Evolutionary conservation across 2,797 vertebrate species (phyloP), one percentile per base, ranked within the genome.

Genomic region (Mormyrus hasselquistii): DNA sequence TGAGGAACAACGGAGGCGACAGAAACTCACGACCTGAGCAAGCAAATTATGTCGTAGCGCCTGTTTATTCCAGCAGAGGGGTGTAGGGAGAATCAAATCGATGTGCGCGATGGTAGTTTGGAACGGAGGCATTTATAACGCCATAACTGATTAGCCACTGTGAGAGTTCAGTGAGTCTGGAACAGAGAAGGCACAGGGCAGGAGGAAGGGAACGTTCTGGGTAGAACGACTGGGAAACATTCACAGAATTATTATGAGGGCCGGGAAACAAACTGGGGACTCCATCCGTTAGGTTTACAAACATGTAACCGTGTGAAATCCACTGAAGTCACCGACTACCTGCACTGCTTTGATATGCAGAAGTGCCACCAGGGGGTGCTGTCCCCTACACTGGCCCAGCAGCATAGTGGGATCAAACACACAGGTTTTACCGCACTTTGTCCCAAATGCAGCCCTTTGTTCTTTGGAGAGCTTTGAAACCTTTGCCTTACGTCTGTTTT

Each of bases 381-480:
- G 10, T 49, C 9, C 9, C 41, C 8, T 12, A 6, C 49, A 14
- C 4, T 0, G 44, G n/a, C 29, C 69, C 34, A 76, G 29, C 69
- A 25, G 12, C 2, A 25, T 65, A 9, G 59, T 7, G 22, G 9
- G 8, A 65, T 65, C 59, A 29, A 62, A 65, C 59, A 65, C 59
- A 29, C 22, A 29, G 25, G 8, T 65, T 25, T 22, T 12, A 14
- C 16, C 12, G 47, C 4, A 22, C 12, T 6, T 34, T 55, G 84
- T 86, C 25, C 57, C 38, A 38, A 55, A 86, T 55, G 84, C 84
- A 7, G 50, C 14, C 52, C 84, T 86, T 86, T 86, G 50, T 86
- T 25, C 22, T 86, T 86, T 86, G 84, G 52, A 16, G 9, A 14
- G 84, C 53, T 87, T 87, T 87, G 14, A 87, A 87, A 59, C 12